Evolutionary conservation across 2,888 invertebrate genomes (phyloP).

Genomic region (Bhutanitis thaidina): DNA sequence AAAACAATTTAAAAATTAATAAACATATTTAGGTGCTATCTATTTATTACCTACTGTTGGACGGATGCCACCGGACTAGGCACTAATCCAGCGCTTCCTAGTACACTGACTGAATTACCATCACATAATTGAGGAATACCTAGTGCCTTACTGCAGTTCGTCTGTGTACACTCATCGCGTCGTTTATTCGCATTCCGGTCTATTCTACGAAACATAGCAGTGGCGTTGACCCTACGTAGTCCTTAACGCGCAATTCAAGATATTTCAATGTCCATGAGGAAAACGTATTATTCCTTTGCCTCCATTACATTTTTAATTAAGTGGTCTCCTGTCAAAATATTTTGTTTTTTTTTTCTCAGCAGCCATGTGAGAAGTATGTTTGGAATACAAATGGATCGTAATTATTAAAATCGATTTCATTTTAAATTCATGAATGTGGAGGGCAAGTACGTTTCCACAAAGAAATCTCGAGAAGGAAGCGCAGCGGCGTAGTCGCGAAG

Average conservation of each 20-base stretch:
- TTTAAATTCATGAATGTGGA: constrained; percentile 35
- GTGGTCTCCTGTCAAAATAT: constrained; percentile 17
- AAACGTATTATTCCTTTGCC: constrained; percentile 34
- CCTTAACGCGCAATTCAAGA: constrained; percentile 25
- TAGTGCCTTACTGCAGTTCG: constrained; percentile 43
- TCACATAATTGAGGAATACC: constrained; percentile 44
- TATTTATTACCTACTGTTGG: constrained; percentile 41
- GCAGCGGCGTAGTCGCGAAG: constrained; percentile 28
- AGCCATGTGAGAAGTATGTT: constrained; percentile 23
- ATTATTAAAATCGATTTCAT: constrained; percentile 25
- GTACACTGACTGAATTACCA: constrained; percentile 56
- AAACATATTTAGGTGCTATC: constrained; percentile 27
- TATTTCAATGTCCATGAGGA: constrained; percentile 43
- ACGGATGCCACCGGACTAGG: constrained; percentile 57
- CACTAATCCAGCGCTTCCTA: constrained; percentile 66
- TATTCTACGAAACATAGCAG: constrained; percentile 36
- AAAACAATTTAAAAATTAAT: constrained; percentile 23
- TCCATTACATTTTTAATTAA: constrained; percentile 36
- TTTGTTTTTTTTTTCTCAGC: constrained; percentile 5
- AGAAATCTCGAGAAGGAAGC: constrained; percentile 33
- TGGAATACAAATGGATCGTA: constrained; percentile 32
- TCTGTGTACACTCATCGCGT: constrained; percentile 28
- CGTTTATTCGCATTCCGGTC: constrained; percentile 30
- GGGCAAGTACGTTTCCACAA: constrained; percentile 3
- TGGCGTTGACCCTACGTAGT: constrained; percentile 39